Evolutionary conservation across 2,797 vertebrate genomes (phyloP).

Genomic region (Eurystomus glaucurus): DNA sequence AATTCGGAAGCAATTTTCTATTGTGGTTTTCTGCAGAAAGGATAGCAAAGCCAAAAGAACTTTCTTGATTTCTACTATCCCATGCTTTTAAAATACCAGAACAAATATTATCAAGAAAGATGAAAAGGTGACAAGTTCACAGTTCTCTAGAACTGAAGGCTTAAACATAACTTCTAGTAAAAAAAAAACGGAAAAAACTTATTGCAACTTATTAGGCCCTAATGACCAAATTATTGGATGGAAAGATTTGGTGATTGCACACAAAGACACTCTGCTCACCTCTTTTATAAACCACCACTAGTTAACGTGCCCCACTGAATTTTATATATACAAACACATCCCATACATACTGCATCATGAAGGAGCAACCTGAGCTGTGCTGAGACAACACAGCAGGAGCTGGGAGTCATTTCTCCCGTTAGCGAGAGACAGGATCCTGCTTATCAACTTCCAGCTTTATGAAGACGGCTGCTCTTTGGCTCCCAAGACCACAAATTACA

Average conservation of each 20-base stretch:
- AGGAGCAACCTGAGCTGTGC: neutral
- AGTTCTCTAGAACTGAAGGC: neutral
- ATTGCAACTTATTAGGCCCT: neutral
- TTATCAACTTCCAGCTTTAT: neutral
- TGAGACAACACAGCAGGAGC: neutral
- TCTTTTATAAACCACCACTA: conserved; percentile 35
- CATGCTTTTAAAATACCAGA: conserved; percentile 67
- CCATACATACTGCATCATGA: neutral
- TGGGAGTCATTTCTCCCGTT: neutral
- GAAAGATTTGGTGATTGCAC: conserved; percentile 1
- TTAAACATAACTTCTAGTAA: conserved; percentile 22
- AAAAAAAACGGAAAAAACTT: neutral
- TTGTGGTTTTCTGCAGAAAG: conserved; percentile 21
- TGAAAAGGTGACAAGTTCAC: neutral
- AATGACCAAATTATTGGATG: neutral
- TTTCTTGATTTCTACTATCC: conserved; percentile 54
- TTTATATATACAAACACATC: neutral
- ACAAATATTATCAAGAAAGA: conserved; percentile 64
- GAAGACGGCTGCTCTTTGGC: neutral
- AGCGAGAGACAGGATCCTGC: neutral
- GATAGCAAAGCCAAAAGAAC: conserved; percentile 18
- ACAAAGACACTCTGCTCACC: neutral
- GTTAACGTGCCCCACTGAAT: neutral
- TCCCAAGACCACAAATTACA: conserved; percentile 32
- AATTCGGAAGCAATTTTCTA: conserved; percentile 47